phyloP scores from a whole-genome alignment of 2,888 invertebrate species.

The Drosophila merina region DNA sequence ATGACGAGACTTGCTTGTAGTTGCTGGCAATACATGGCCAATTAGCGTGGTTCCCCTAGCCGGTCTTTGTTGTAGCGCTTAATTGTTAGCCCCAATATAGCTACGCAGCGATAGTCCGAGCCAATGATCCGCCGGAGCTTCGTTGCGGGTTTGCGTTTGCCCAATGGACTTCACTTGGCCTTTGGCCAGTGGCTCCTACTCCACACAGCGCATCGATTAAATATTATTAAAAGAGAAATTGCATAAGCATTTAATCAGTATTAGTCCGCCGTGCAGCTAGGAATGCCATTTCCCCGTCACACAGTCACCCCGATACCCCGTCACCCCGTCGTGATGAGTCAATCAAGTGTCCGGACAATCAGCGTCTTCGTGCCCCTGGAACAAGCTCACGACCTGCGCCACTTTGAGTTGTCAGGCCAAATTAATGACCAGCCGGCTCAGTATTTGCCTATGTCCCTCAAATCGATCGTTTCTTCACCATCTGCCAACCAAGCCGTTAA shows the following conservation, averaged over 20 bases:
- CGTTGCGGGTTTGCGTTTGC: slow-evolving; percentile 13
- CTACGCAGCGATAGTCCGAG: slow-evolving; percentile 3
- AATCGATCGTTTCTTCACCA: slow-evolving; percentile 51
- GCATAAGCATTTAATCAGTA: slow-evolving; percentile 71
- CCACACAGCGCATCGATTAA: slow-evolving; percentile 64
- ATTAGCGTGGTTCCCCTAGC: slow-evolving; percentile 66
- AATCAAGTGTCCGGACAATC: slow-evolving; percentile 5
- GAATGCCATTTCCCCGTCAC: slow-evolving; percentile 1
- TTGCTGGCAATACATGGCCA: slow-evolving; percentile 66
- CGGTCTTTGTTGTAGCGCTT: slow-evolving; percentile 49
- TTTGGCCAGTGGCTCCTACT: slow-evolving; percentile 29
- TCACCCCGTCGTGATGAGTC: slow-evolving; percentile 8
- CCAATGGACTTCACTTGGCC: not conserved
- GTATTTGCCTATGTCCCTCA: slow-evolving; percentile 60
- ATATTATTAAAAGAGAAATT: slow-evolving; percentile 67
- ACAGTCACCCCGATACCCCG: not conserved
- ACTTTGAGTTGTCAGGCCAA: slow-evolving; percentile 55
- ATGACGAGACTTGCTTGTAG: slow-evolving; percentile 68
- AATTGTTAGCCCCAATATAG: slow-evolving; percentile 52
- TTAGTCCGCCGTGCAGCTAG: slow-evolving; percentile 42
- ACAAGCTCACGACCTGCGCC: slow-evolving; percentile 9
- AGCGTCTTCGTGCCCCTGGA: slow-evolving; percentile 6
- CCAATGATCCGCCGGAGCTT: slow-evolving; percentile 11
- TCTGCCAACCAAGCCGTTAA: slow-evolving; percentile 45
- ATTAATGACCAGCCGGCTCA: slow-evolving; percentile 66